Evolutionary conservation across 2,113 vertebrate genomes (phyloP), one percentile per base, ranked within the genome.

Genomic region (Cromileptes altivelis): DNA sequence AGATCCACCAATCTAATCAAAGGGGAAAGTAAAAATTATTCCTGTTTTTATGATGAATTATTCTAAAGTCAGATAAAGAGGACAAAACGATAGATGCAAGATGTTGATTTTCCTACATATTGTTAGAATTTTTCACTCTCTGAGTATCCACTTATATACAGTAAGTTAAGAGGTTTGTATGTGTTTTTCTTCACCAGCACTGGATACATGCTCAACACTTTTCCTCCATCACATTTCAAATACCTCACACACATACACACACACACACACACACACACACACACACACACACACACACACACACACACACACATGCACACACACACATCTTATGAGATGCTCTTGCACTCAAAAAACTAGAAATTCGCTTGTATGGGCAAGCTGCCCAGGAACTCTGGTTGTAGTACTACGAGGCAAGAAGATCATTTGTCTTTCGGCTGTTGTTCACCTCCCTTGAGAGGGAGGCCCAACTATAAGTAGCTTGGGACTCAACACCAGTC

Each of bases 21-120:
- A 86, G 70, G 62, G 70, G 73, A 90, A 91, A 91, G 89, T 77
- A 86, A 88, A 85, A 60, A 72, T 65, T 81, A 85, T 88, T 87
- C 82, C 68, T 77, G 76, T 74, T 79, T 76, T 75, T 72, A 80
- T 67, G 65, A 50, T 9, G 40, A 78, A 62, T 85, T 81, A 75
- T 78, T 74, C 55, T 70, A 69, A 80, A 83, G 67, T 81, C 74
- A 70, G 71, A 84, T 60, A 81, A 81, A 86, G 62, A 72, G 47
- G n/a, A 81, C 56, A 33, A 70, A 89, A 71, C 71, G 73, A 80
- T 85, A 19, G 62, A 70, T 78, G 52, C 78, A 89, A 88, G 85
- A 82, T 86, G 85, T 42, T 63, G 47, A 57, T 69, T 75, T 79
- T 70, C 56, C 18, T 19, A 70, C 69, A 81, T 78, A 45, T 78